Base-by-base conservation (phyloP, 2,888 invertebrate species). In the Sisyra nigra region DNA sequence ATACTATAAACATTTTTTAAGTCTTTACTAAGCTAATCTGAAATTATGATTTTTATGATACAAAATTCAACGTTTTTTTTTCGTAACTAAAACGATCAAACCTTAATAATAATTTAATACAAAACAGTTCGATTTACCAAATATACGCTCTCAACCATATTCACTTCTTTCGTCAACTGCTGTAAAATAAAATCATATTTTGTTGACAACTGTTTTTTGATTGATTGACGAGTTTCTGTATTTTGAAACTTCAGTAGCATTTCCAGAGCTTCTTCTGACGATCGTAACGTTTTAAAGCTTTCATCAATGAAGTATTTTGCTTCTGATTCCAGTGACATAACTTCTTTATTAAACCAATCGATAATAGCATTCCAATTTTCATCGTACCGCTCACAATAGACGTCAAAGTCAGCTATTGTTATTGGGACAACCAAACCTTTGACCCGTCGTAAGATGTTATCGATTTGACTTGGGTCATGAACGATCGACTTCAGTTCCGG, bases 291-390 rank as follows among this genome's bases (percentile, higher is more conserved):
- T 45, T 74, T 78, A 55, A 93, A 92, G 48, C 88, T 84, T 54
- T 82, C 76, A 57, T 89, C 86, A 46, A 93, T 87, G 53, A 89
- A 88, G 47, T 69, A 71, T 54, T 81, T 82, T 0, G 89, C 88
- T 53, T 89, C 86, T 3, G 72, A 71, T 57, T 93, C 92, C 24
- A 92, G 65, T 48, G 67, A 67, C 1, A 63, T 59, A 0, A 91
- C 81, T 54, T 86, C 83, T 15, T 69, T 72, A 60, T 83, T 76
- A 56, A 92, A 88, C 48, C 74, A 73, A 0, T 69, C 71, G 68
- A 88, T 78, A 1, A 88, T 76, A 2, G 80, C 80, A 47, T 84
- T 82, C 92, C 93, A 93, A 55, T 84, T 82, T 55, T 85, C 82
- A 54, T 78, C 79, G 51, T 84, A 80, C 46, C 78, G 76, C 42